Percentiles rank a stretch among this genome's conserved stretches.
These are phyloP conservation scores for Euwallacea fornicatus DNA, from an alignment of 1,140 invertebrate genomes.

Conservation along the genomic window DNA sequence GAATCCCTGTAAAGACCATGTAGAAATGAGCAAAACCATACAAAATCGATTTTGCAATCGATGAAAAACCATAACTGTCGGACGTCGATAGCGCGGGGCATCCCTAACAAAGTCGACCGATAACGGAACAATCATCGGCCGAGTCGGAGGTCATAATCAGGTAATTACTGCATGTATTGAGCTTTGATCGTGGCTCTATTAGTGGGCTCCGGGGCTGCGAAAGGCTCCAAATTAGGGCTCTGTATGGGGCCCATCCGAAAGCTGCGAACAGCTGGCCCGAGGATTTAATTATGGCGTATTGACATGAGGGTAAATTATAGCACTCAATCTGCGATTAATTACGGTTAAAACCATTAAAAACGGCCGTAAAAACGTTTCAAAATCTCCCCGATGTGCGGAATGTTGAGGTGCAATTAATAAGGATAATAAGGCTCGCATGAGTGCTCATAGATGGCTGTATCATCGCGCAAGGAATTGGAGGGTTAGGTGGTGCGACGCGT, in stretches of 20 bases:
- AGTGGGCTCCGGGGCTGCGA: not conserved
- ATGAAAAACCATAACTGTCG: no score
- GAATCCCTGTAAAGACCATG: no score
- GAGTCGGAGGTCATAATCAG: constrained; percentile 15
- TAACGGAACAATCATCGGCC: constrained; percentile 15
- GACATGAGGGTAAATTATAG: not conserved
- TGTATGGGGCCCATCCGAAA: constrained; percentile 4
- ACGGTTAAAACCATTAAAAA: not conserved
- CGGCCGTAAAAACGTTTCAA: not conserved
- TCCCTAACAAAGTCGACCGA: not conserved
- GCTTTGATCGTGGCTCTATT: constrained; percentile 23
- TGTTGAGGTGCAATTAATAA: no score
- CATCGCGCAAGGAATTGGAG: no score
- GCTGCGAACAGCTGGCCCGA: constrained; percentile 5
- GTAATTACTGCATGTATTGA: constrained; percentile 19
- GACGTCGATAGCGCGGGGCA: not conserved
- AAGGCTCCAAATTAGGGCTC: constrained; percentile 8
- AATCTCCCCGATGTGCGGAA: no score
- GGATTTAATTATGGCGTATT: constrained; percentile 6
- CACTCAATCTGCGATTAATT: not conserved
- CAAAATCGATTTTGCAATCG: no score
- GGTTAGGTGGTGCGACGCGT: no score
- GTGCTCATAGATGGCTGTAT: no score
- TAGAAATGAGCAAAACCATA: no score
- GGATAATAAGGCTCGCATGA: no score